Percentiles rank a stretch among this genome's conserved stretches.
Evolutionary conservation across 2,113 vertebrate genomes (phyloP).

Genomic region (Microtus richardsoni): DNA sequence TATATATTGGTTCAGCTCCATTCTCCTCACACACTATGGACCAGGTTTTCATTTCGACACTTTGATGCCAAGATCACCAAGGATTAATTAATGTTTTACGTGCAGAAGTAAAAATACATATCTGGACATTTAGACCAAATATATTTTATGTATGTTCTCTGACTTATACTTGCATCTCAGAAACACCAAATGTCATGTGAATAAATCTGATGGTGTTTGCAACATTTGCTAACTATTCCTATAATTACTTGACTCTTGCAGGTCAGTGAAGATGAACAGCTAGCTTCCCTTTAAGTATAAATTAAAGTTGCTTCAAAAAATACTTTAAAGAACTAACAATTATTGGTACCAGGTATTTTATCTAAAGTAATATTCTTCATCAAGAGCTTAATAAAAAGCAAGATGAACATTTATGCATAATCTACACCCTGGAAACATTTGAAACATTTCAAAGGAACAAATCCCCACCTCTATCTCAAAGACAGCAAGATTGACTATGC

Average conservation of each 20-base stretch:
- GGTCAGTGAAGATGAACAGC: not conserved
- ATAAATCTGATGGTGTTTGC: not conserved
- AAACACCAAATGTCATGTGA: conserved; percentile 10
- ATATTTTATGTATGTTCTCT: not conserved
- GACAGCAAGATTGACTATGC: not conserved
- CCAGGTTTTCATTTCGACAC: conserved; percentile 46
- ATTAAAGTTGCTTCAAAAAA: not conserved
- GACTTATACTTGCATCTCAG: conserved; percentile 30
- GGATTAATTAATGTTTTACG: conserved; percentile 18
- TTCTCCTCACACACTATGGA: conserved; percentile 13
- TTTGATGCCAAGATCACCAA: conserved; percentile 10
- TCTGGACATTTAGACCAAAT: conserved; percentile 6
- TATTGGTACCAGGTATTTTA: conserved; percentile 5
- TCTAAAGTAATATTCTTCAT: conserved; percentile 32
- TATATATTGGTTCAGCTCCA: not conserved
- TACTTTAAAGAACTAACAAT: not conserved
- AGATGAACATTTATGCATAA: not conserved
- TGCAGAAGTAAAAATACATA: conserved; percentile 47
- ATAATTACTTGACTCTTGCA: not conserved
- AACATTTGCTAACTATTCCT: conserved; percentile 31
- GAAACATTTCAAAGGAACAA: not conserved
- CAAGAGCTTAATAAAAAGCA: not conserved
- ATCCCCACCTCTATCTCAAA: not conserved
- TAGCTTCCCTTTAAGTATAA: not conserved
- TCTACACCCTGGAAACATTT: not conserved